Conservation (phyloP, 30 jellyfish, hydroid and myxozoan genomes). For the Aurelia coerulea region DNA sequence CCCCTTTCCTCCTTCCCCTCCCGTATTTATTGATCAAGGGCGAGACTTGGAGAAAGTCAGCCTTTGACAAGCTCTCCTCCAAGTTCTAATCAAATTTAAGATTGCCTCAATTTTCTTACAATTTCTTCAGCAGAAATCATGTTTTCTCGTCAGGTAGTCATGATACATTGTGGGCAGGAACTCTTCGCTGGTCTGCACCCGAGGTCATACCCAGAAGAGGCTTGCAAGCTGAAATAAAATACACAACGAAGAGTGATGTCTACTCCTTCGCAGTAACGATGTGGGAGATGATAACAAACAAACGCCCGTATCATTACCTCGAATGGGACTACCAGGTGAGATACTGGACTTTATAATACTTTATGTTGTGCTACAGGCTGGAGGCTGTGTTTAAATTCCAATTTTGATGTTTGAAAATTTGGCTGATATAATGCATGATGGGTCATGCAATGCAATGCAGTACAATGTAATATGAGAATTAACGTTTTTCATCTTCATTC, state of each 20-base stretch:
- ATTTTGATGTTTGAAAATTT: no score
- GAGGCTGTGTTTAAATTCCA: no score
- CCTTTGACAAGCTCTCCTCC: no score
- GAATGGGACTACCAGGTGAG: constrained; percentile 59
- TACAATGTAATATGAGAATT: no score
- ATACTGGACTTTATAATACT: no score
- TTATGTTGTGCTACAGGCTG: no score
- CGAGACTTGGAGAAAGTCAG: no score
- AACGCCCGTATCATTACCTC: constrained; percentile 43
- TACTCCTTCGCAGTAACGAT: constrained; percentile 74
- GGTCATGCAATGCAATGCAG: no score
- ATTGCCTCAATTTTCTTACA: background rate
- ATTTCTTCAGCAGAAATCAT: background rate
- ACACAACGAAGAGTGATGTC: constrained; percentile 62
- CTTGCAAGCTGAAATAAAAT: background rate
- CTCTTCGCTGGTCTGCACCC: constrained; percentile 78
- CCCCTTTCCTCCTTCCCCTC: no score
- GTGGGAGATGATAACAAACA: constrained; percentile 73
- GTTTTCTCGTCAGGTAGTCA: background rate
- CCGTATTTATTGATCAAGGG: no score
- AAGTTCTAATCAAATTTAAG: background rate
- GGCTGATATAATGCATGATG: no score
- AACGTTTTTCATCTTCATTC: no score
- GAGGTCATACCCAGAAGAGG: constrained; percentile 47
- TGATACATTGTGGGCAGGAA: constrained; percentile 61